Evolutionary conservation across 2,113 vertebrate species (phyloP).

Genomic region (Onychostruthus taczanowskii): DNA sequence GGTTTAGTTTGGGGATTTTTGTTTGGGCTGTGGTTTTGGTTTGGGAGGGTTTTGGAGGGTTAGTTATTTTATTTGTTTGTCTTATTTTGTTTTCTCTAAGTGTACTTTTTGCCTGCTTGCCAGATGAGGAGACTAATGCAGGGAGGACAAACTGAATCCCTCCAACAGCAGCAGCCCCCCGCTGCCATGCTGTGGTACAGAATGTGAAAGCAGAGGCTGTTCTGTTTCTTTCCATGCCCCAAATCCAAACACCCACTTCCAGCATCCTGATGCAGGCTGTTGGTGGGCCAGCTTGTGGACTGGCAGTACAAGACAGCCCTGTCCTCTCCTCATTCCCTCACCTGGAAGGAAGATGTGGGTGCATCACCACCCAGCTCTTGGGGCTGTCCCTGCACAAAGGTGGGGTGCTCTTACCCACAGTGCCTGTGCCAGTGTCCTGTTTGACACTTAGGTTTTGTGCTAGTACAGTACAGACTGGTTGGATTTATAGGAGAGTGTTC

Average conservation of each 20-base stretch:
- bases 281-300: background rate
- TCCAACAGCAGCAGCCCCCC: background rate
- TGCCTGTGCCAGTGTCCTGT: background rate
- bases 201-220: background rate
- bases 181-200: accelerated
- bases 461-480: background rate
- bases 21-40: background rate
- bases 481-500: background rate
- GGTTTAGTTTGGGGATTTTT: background rate
- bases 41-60: background rate
- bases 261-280: background rate
- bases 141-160: background rate
- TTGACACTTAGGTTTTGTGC: background rate
- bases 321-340: background rate
- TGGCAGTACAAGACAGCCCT: background rate
- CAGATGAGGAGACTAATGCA: background rate
- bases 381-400: background rate
- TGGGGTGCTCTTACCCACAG: background rate
- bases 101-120: background rate
- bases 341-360: background rate
- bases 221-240: background rate
- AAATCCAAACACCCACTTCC: accelerated
- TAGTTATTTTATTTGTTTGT: background rate
- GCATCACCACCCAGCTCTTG: accelerated
- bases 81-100: background rate